Base-by-base conservation (phyloP, 2,797 vertebrate species). In the Cephalopachus bancanus region DNA sequence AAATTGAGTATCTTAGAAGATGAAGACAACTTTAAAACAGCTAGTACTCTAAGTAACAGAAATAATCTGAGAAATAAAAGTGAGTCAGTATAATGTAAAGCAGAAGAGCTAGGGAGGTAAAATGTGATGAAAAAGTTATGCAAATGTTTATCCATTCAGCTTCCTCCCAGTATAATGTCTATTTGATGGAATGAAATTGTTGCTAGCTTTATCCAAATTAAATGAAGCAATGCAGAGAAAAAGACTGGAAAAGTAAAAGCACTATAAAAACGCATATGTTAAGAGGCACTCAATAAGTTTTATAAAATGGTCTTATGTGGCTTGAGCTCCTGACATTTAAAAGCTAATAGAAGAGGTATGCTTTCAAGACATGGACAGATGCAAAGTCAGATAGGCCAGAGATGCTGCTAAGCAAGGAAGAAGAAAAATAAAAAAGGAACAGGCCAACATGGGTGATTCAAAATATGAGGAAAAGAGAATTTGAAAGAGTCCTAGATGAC, bases 11-110 rank as follows among this genome's bases (percentile, higher is more conserved):
- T 65, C 94, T 80, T 53, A 91, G 72, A n/a, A 92, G 62, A 4
- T 67, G 5, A 92, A 94, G 83, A 78, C 22, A 93, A 33, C 74
- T 89, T 16, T 67, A 91, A 84, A 83, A 67, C 30, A 85, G 22
- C 19, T 26, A 93, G 19, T 5, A 53, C 19, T 91, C 57, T 33
- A 67, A 33, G 44, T 69, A 96, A 69, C 44, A 89, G 37, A 93
- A 49, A 86, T 72, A 93, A 83, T 44, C 30, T 28, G 30, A 74
- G 71, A 57, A 84, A 67, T 11, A 20, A 91, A 93, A 95, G 22
- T 9, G 22, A 75, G 30, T 92, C 8, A 64, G 30, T 75, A 55
- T 12, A 30, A 37, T 57, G 76, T 59, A 65, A 44, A 20, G 12
- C 30, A 74, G 26, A 84, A 74, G 6, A 74, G n/a, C 1, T 87